Percentiles rank a stretch among this genome's conserved stretches.
These are phyloP conservation scores for Carpatolechia fugitivella DNA, from an alignment of 2,888 invertebrate genomes.

Conservation along the genomic window DNA sequence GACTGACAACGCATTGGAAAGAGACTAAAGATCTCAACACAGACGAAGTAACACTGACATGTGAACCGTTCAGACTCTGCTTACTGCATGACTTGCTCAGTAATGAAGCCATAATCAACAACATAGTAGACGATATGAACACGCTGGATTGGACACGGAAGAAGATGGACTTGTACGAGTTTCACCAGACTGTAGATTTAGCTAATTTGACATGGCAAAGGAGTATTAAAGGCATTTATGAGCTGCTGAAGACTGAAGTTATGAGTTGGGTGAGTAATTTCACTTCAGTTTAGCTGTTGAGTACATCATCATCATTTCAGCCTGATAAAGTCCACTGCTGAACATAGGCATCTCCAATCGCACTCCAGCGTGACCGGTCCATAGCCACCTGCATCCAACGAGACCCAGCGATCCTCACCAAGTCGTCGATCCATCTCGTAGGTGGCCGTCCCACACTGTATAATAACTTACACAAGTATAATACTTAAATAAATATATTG, in stretches of 20 bases:
- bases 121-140: slow-evolving; percentile 83
- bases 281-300: not conserved
- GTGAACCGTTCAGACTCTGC: slow-evolving; percentile 84
- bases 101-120: slow-evolving; percentile 77
- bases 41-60: slow-evolving; percentile 73
- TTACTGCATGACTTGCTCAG: slow-evolving; percentile 81
- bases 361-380: no score
- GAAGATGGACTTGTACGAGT: slow-evolving; percentile 93
- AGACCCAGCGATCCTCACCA: no score
- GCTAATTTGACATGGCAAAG: slow-evolving; percentile 76
- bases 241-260: slow-evolving; percentile 82
- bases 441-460: no score
- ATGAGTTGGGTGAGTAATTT: slow-evolving; percentile 80
- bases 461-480: no score
- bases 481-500: no score
- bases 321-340: no score
- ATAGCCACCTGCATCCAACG: no score
- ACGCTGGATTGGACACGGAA: slow-evolving; percentile 85
- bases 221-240: slow-evolving; percentile 81
- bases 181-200: slow-evolving; percentile 88
- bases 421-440: no score
- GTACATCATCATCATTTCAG: no score
- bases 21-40: slow-evolving; percentile 53
- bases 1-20: slow-evolving; percentile 69
- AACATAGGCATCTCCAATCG: no score